Evolutionary conservation across 2,113 vertebrate genomes (phyloP), one percentile per base, ranked within the genome.

Genomic region (Urocolius indicus): DNA sequence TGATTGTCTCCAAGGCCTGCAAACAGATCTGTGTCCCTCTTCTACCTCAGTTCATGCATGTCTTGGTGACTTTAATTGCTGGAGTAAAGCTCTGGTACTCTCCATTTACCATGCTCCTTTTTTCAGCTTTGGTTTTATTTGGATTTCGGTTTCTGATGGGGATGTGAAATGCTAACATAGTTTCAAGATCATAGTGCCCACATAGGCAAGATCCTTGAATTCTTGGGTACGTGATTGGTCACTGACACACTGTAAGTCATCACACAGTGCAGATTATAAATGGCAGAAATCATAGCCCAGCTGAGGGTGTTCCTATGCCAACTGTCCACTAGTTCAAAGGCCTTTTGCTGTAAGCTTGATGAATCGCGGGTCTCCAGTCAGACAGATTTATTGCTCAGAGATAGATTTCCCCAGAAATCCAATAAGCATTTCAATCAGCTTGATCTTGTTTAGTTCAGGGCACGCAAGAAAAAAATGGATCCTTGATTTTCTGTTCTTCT

Each of bases 321-420:
- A 15, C 55, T 57, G 78, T 26, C 27, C 59, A 63, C 14, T 4
- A 77, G 75, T 52, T 94, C 78, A 88, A 91, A 93, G n/a, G 48
- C 10, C 46, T 45, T 93, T 79, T 72, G 26, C 43, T 93, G 43
- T 45, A 68, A 93, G 55, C 30, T 84, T 93, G 79, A 93, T 30
- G 80, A 90, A 93, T 74, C 26, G 23, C 74, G 19, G 22, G 38
- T 71, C 51, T 71, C 51, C 41, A 16, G 77, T 85, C 71, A 84
- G 63, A 27, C 14, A 86, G 78, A 91, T 93, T 93, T 94, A 86
- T 71, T 86, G 59, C 38, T 74, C 21, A 78, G 67, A 49, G 45
- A 71, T 14, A 83, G 67, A 63, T 77, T 88, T 93, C 59, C 67
- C 29, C 67, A 63, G 84, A 91, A 93, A 94, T 77, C 65, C 48